Evolutionary conservation across 2,797 vertebrate genomes (phyloP).

Genomic region (Liparis tanakae): DNA sequence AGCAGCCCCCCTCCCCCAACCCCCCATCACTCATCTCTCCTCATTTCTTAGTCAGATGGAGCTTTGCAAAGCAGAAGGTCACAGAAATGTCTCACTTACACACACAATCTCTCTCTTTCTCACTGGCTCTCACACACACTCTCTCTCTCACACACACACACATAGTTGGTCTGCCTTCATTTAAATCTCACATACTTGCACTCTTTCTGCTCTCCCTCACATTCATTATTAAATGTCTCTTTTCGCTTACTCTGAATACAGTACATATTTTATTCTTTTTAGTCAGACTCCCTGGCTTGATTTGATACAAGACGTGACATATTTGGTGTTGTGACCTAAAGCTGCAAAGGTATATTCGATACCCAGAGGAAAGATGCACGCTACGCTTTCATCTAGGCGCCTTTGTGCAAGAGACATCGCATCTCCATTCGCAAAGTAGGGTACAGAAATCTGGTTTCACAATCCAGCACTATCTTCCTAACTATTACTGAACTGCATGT

Average conservation of each 20-base stretch:
- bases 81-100: constrained; percentile 76
- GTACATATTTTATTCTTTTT: constrained; percentile 67
- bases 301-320: constrained; percentile 47
- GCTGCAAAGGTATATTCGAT: constrained; percentile 22
- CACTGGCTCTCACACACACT: constrained; percentile 33
- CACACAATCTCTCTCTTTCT: constrained; percentile 40
- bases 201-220: constrained; percentile 43
- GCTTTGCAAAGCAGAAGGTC: constrained; percentile 78
- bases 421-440: neutral
- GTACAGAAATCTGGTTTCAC: constrained; percentile 7
- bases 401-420: constrained; percentile 25
- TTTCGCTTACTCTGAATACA: constrained; percentile 43
- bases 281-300: constrained; percentile 40
- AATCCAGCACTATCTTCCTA: neutral
- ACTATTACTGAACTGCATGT: neutral
- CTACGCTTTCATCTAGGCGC: constrained; percentile 5
- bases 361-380: constrained; percentile 1
- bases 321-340: constrained; percentile 52
- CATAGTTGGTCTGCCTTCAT: constrained; percentile 19
- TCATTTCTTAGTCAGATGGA: constrained; percentile 80
- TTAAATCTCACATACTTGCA: constrained; percentile 25
- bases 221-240: constrained; percentile 63
- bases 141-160: constrained; percentile 21
- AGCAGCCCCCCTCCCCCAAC: constrained; percentile 70
- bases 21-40: constrained; percentile 69